Evolutionary conservation across 2,797 vertebrate genomes (phyloP).

Genomic region (Smutsia temminckii): DNA sequence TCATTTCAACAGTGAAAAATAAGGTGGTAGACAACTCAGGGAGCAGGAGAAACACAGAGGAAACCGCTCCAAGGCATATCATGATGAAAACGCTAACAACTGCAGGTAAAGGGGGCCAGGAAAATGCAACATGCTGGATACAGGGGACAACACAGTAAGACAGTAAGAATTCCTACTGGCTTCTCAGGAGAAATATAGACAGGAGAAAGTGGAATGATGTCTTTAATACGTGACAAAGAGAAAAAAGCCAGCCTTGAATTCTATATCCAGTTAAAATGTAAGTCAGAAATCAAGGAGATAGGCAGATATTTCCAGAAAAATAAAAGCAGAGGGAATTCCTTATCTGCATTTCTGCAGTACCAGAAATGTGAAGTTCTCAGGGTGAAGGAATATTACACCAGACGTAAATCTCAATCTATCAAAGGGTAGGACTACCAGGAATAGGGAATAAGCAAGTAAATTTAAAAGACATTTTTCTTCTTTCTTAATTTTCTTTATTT

Average conservation of each 20-base stretch:
- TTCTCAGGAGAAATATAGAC: not conserved
- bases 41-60: not conserved
- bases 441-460: not conserved
- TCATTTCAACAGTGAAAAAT: not conserved
- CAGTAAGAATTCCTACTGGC: not conserved
- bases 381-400: not conserved
- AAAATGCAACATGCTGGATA: not conserved
- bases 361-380: not conserved
- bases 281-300: not conserved
- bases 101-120: not conserved
- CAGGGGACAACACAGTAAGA: not conserved
- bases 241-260: not conserved
- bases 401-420: not conserved
- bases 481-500: not conserved
- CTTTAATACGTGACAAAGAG: not conserved
- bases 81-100: not conserved
- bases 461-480: not conserved
- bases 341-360: not conserved
- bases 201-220: not conserved
- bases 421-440: not conserved
- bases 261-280: not conserved
- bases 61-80: not conserved
- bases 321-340: not conserved
- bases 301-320: not conserved
- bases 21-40: not conserved